These are phyloP conservation scores for Pocillopora verrucosa DNA, from an alignment of 64 coral and sea anemone species.

Conservation along the genomic window DNA sequence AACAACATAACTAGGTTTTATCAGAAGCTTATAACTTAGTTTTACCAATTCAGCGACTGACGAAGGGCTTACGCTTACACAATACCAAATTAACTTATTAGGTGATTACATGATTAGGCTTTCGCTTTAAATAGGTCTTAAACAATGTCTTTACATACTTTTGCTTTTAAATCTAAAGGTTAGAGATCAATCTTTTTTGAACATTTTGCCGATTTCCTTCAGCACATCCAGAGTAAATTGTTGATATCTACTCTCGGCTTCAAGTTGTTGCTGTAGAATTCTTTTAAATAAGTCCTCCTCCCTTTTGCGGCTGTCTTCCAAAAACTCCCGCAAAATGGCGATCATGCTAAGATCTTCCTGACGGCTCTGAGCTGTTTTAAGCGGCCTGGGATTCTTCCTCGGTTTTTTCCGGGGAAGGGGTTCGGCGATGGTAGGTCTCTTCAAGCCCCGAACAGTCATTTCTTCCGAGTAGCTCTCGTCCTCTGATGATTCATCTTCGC, in stretches of 20 bases:
- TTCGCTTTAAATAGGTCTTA: no score
- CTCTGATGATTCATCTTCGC: slow-evolving; percentile 33
- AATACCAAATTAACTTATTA: no score
- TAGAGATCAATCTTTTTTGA: slow-evolving; percentile 39
- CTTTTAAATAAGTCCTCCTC: slow-evolving; percentile 87
- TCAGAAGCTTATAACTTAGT: no score
- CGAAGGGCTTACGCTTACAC: no score
- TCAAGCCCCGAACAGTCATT: background rate
- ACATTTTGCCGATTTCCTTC: slow-evolving; percentile 87
- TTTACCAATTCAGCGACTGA: no score
- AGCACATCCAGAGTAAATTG: slow-evolving; percentile 89
- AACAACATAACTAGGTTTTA: no score
- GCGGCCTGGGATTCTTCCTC: slow-evolving; percentile 59
- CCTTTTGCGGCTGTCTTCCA: slow-evolving; percentile 78
- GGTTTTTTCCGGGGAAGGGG: slow-evolving; percentile 50
- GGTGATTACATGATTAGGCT: no score
- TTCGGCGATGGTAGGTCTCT: slow-evolving; percentile 13
- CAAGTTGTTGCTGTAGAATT: slow-evolving; percentile 78
- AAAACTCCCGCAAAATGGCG: slow-evolving; percentile 75
- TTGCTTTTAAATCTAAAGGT: background rate
- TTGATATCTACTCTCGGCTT: slow-evolving; percentile 83
- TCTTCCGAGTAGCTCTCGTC: slow-evolving; percentile 28
- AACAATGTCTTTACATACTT: background rate
- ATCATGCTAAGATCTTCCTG: slow-evolving; percentile 67
- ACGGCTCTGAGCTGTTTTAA: slow-evolving; percentile 39